Conservation (phyloP, 2,113 vertebrate species). For the Apodemus speciosus region DNA sequence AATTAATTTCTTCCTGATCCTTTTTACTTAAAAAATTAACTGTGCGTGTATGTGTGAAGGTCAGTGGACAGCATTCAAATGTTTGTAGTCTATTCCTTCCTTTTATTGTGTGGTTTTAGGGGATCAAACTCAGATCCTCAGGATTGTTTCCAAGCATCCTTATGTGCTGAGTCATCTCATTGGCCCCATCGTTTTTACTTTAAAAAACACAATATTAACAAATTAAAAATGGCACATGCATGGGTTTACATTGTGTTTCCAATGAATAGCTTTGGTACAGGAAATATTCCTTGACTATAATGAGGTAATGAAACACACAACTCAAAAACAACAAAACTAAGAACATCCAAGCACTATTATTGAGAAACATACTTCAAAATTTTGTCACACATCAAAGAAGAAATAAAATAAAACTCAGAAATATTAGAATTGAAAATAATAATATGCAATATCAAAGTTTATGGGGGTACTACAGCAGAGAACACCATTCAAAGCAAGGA, state of each 20-base stretch:
- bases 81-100: background rate
- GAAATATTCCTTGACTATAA: background rate
- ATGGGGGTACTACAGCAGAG: background rate
- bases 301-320: background rate
- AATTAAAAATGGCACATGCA: background rate
- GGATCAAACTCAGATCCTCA: background rate
- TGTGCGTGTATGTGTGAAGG: background rate
- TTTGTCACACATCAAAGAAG: background rate
- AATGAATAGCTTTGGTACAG: background rate
- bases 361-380: constrained; percentile 2
- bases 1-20: constrained; percentile 15
- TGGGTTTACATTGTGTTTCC: background rate
- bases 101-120: background rate
- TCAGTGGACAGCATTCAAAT: background rate
- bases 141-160: background rate
- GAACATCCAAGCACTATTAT: background rate
- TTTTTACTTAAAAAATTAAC: background rate
- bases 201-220: background rate
- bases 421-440: background rate
- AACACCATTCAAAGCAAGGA: background rate
- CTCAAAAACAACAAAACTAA: background rate
- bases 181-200: background rate
- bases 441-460: background rate
- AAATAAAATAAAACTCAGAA: constrained; percentile 41
- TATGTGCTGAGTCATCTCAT: background rate